Percentiles rank a stretch among this genome's conserved stretches.
Evolutionary conservation across 2,888 invertebrate species (phyloP).

Genomic region (Amiota communis): DNA sequence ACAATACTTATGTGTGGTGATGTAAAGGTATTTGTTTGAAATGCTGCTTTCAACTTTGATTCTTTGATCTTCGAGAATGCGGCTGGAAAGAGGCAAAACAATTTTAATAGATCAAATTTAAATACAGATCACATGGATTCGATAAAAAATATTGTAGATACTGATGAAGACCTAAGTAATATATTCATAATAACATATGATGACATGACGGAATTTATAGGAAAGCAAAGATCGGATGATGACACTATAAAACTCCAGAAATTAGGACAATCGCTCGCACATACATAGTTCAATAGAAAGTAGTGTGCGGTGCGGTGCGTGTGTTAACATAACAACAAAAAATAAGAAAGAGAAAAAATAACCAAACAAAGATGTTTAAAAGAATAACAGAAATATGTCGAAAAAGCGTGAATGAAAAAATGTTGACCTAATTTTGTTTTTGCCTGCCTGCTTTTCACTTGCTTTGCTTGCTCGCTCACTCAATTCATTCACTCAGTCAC

Average conservation of each 20-base stretch:
- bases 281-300: background rate
- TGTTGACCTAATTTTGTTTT: constrained; percentile 68
- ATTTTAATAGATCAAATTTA: too few relatives aligned
- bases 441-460: background rate
- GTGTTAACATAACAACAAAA: constrained; percentile 57
- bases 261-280: background rate
- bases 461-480: background rate
- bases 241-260: background rate
- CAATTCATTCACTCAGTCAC: background rate
- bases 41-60: too few relatives aligned
- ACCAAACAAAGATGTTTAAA: constrained; percentile 49
- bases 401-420: constrained; percentile 71
- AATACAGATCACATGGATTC: too few relatives aligned
- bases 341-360: constrained; percentile 40
- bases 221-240: background rate
- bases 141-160: too few relatives aligned
- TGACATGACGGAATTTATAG: too few relatives aligned
- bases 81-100: too few relatives aligned
- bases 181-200: too few relatives aligned
- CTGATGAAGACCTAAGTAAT: too few relatives aligned
- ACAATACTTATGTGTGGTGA: too few relatives aligned
- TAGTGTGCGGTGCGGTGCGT: constrained; percentile 33
- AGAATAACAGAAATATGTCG: constrained; percentile 61
- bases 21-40: too few relatives aligned
- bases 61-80: too few relatives aligned